These are phyloP conservation scores for Diglossa brunneiventris DNA, from an alignment of 2,113 vertebrate genomes.

Conservation along the genomic window DNA sequence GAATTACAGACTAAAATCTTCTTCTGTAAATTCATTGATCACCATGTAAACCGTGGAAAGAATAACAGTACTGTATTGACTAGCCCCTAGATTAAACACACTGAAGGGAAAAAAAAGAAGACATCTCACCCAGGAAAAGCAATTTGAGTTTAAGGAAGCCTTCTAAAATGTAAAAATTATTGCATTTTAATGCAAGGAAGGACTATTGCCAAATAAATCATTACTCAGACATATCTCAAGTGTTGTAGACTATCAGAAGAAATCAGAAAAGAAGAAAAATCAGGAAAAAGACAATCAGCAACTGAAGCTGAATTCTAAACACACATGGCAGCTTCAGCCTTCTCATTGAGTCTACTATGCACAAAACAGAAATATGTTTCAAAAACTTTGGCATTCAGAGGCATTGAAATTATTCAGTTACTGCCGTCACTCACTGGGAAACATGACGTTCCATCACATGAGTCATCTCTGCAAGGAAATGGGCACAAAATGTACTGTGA, in stretches of 20 bases:
- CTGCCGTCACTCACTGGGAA: constrained; percentile 26
- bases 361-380: constrained; percentile 31
- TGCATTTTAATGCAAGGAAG: neutral
- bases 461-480: constrained; percentile 38
- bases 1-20: neutral
- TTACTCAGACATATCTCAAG: neutral
- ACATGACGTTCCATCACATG: constrained; percentile 23
- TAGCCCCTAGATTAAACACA: neutral
- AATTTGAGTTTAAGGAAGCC: neutral
- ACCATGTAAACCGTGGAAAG: neutral
- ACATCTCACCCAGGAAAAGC: neutral
- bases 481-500: neutral
- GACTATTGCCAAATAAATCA: neutral
- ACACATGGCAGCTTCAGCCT: neutral
- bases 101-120: neutral
- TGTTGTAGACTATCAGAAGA: neutral
- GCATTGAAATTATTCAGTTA: constrained; percentile 40
- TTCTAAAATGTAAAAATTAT: neutral
- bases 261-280: neutral
- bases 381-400: constrained; percentile 22
- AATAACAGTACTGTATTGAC: neutral
- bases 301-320: neutral
- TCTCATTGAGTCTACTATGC: neutral
- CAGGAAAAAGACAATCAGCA: neutral
- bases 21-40: neutral